Percentiles rank a stretch among this genome's conserved stretches.
phyloP scores from a whole-genome alignment of 2,797 vertebrate genomes.

The Schizothorax lantsangensis region DNA sequence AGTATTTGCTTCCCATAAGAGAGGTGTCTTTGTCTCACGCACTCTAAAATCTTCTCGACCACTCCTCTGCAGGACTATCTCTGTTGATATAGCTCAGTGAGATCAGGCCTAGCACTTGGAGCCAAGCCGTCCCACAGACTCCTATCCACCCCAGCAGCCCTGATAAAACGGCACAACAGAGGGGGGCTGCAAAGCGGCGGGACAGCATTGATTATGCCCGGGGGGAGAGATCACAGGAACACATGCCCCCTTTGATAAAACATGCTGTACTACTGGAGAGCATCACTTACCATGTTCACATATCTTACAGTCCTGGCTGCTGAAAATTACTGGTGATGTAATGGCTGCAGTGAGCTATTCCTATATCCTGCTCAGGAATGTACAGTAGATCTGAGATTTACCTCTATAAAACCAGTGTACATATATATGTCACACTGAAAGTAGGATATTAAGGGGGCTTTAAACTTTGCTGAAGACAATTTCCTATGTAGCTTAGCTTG shows the following conservation, averaged over 20 bases:
- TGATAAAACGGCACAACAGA: constrained; percentile 56
- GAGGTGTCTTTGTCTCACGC: constrained; percentile 31
- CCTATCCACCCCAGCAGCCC: constrained; percentile 33
- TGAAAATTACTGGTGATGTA: constrained; percentile 19
- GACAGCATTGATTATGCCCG: constrained; percentile 43
- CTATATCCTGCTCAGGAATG: constrained; percentile 6
- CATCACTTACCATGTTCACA: constrained; percentile 54
- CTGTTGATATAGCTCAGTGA: constrained; percentile 39
- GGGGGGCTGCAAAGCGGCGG: background rate
- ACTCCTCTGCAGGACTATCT: constrained; percentile 52
- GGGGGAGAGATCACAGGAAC: constrained; percentile 68
- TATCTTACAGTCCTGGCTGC: constrained; percentile 9
- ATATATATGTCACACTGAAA: background rate
- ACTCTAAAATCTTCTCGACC: constrained; percentile 11
- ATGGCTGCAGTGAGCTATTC: constrained; percentile 11
- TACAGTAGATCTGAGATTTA: constrained; percentile 6
- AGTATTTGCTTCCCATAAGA: constrained; percentile 10
- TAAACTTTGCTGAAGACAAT: constrained; percentile 16
- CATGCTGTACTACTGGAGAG: constrained; percentile 58
- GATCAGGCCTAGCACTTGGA: constrained; percentile 45
- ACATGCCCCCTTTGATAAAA: constrained; percentile 68
- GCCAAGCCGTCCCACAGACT: constrained; percentile 52
- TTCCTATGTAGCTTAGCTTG: constrained; percentile 17
- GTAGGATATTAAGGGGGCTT: background rate
- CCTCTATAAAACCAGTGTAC: background rate